Evolutionary conservation across 2,113 vertebrate genomes (phyloP), one percentile per base, ranked within the genome.

Genomic region (Carlito syrichta): DNA sequence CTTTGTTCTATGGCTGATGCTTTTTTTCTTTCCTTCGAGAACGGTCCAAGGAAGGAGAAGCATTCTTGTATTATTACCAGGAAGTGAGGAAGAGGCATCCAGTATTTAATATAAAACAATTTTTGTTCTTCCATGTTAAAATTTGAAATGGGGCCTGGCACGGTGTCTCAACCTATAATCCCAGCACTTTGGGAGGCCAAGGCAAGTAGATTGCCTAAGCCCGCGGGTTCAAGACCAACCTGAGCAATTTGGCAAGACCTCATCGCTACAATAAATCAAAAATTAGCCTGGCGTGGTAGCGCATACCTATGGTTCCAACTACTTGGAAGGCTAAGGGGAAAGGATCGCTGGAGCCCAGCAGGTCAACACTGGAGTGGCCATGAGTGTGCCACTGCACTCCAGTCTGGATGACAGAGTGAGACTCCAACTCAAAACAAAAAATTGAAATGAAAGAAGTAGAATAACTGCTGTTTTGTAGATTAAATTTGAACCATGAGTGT

Each of bases 401-500:
- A n/a, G n/a, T n/a, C n/a, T n/a, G n/a, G n/a, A n/a, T n/a, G n/a
- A n/a, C n/a, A n/a, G n/a, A n/a, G n/a, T n/a, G n/a, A n/a, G n/a
- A n/a, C n/a, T n/a, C n/a, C n/a, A n/a, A n/a, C n/a, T n/a, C n/a
- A n/a, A n/a, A n/a, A n/a, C n/a, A n/a, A 90, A 23, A 56, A 83
- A 83, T 96, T 96, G 38, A 86, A 94, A 89, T 89, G 58, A 27
- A 32, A 62, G 35, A 82, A 71, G 23, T 69, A 1, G 43, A 35
- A 8, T 40, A 81, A 12, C 91, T 85, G 32, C 11, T 88, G 1
- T 78, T 43, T 40, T 6, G 45, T 73, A 32, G 60, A 52, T 71
- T 68, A 93, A 86, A 83, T 94, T 96, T 71, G 69, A 89, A 91
- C n/a, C n/a, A n/a, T n/a, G n/a, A n/a, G n/a, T n/a, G n/a, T n/a